A percentile compares a stretch with the other conserved stretches of the same genome.
Conservation (phyloP, 2,113 vertebrate genomes). For the Stictonetta naevosa region DNA sequence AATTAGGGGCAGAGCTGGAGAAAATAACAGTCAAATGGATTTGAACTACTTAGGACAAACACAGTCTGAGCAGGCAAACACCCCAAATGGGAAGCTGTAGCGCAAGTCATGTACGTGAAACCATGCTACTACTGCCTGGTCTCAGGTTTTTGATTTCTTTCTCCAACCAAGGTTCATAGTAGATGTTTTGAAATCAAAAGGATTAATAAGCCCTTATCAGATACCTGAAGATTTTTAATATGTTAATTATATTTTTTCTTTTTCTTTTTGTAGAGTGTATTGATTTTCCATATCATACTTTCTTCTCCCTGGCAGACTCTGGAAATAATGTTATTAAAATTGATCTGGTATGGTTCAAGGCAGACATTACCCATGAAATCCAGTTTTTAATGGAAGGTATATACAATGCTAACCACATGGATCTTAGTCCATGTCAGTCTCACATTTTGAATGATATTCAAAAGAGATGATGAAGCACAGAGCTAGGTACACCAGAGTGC, state of each 20-base stretch:
- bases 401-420: constrained; percentile 17
- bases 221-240: neutral
- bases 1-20: neutral
- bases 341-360: constrained; percentile 24
- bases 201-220: neutral
- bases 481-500: neutral
- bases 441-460: constrained; percentile 8
- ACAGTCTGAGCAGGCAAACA: neutral
- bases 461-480: constrained; percentile 14
- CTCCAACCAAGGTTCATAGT: neutral
- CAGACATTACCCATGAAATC: constrained; percentile 27
- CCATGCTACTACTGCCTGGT: neutral
- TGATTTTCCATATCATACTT: neutral
- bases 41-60: neutral
- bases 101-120: neutral
- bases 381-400: constrained; percentile 47
- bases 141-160: neutral
- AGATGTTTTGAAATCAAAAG: neutral
- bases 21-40: neutral
- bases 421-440: constrained; percentile 4
- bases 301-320: neutral
- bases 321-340: constrained; percentile 55
- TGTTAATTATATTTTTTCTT: constrained; percentile 8
- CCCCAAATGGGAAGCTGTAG: neutral
- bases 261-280: neutral